Conservation (phyloP, 2,113 vertebrate genomes). For the Oryzias javanicus region DNA sequence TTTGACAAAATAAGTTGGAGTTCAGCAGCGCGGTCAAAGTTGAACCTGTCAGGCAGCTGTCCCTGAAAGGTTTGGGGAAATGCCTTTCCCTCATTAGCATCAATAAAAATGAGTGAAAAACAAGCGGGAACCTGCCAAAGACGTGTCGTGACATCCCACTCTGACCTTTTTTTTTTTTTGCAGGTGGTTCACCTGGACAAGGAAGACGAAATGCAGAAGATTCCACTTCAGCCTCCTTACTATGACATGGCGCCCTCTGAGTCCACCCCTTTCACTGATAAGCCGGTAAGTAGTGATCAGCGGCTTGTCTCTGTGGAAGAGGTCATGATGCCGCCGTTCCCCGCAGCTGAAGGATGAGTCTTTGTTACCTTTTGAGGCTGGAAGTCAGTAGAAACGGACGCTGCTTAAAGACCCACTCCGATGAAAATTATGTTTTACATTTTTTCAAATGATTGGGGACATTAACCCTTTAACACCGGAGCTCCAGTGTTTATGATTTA, state of each 20-base stretch:
- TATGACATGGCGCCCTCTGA: conserved; percentile 85
- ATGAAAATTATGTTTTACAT: too few species aligned
- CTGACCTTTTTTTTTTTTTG: conserved; percentile 6
- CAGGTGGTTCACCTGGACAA: conserved; percentile 89
- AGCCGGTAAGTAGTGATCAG: conserved; percentile 81
- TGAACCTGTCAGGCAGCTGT: conserved; percentile 26
- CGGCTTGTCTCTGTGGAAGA: conserved; percentile 11
- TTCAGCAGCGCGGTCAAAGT: conserved; percentile 29
- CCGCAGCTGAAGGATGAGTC: conserved; percentile 21
- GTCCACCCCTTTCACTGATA: conserved; percentile 80
- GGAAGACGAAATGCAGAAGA: conserved; percentile 85
- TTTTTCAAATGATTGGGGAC: neutral
- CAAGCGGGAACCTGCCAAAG: neutral
- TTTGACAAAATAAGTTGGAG: conserved; percentile 41
- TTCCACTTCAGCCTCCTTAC: conserved; percentile 84
- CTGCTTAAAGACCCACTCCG: conserved; percentile 2
- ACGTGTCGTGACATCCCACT: neutral
- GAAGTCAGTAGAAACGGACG: too few species aligned
- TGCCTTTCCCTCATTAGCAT: conserved; percentile 28
- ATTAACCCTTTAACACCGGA: conserved; percentile 3
- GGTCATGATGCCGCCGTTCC: conserved; percentile 22
- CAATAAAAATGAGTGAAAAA: conserved; percentile 13
- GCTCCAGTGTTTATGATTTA: too few species aligned
- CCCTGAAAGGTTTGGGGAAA: neutral
- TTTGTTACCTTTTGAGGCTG: neutral